A percentile compares a stretch with the other conserved stretches of the same genome.
Conservation (phyloP, 2,113 vertebrate genomes). For the Dissostichus mawsoni region DNA sequence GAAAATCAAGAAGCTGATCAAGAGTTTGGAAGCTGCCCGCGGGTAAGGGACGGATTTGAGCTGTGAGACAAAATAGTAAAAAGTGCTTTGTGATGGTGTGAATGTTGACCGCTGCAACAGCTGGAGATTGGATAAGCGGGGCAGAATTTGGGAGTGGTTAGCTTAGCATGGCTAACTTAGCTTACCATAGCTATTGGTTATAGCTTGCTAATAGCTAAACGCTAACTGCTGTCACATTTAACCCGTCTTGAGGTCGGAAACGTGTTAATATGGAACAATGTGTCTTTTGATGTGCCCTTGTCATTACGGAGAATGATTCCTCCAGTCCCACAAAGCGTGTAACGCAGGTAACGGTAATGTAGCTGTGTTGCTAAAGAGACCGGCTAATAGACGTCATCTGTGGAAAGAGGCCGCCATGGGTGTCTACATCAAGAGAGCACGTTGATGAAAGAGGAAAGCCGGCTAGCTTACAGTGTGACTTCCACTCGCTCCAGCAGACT, state of each 20-base stretch:
- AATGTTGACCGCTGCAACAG: conserved; percentile 61
- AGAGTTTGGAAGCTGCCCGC: conserved; percentile 96
- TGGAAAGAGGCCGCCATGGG: conserved; percentile 71
- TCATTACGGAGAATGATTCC: not conserved
- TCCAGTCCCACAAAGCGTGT: fast-evolving
- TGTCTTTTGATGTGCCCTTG: not conserved
- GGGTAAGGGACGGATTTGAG: conserved; percentile 83
- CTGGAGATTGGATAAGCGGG: conserved; percentile 65
- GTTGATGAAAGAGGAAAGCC: conserved; percentile 52
- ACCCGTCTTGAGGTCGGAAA: not conserved
- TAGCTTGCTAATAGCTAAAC: conserved; percentile 55
- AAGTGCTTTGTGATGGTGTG: not conserved
- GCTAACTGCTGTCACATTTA: conserved; percentile 21
- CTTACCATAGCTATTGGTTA: conserved; percentile 40
- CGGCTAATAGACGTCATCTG: conserved; percentile 76
- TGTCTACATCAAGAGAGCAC: conserved; percentile 61
- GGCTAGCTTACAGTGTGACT: conserved; percentile 20
- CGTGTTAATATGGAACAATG: not conserved
- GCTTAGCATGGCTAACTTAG: conserved; percentile 72
- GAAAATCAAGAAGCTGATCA: conserved; percentile 99
- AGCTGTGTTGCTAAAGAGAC: conserved; percentile 42
- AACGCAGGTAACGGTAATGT: not conserved
- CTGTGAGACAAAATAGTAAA: not conserved
- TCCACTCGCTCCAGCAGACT: not conserved
- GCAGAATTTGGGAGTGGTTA: conserved; percentile 83